Evolutionary conservation across 2,113 vertebrate genomes (phyloP).

Genomic region (Chionis minor): DNA sequence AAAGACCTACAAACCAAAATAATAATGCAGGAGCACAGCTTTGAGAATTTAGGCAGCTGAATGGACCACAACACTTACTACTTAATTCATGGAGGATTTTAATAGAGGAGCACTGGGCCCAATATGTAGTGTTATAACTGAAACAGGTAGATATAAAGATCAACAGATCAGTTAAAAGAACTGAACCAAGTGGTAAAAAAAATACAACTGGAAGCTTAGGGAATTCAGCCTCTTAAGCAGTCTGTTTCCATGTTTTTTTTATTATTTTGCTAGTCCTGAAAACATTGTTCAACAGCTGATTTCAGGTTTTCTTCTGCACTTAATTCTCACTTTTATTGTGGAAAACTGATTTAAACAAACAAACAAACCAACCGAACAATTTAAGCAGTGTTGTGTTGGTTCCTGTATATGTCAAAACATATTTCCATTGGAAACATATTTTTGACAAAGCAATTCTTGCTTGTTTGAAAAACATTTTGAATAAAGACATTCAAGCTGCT

Average conservation of each 20-base stretch:
- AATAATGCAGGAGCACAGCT: neutral
- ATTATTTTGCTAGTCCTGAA: neutral
- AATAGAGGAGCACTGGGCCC: neutral
- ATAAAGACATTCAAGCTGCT: neutral
- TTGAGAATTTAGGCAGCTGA: neutral
- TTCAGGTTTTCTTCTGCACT: neutral
- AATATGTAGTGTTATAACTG: neutral
- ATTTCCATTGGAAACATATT: neutral
- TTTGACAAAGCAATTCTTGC: neutral
- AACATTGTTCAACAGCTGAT: neutral
- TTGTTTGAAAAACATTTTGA: constrained; percentile 8
- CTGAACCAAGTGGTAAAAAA: neutral
- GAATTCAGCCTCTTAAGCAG: neutral
- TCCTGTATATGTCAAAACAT: neutral
- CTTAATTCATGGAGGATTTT: neutral
- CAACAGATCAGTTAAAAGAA: neutral
- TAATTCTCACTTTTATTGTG: neutral
- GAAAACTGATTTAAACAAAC: neutral
- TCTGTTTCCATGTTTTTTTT: neutral
- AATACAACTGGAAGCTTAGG: neutral
- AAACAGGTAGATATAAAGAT: neutral
- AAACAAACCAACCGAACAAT: neutral
- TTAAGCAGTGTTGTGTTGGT: neutral
- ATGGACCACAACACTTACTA: rapidly evolving
- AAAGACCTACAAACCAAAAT: neutral